These are phyloP conservation scores for Megaptera novaeangliae DNA, from an alignment of 2,113 vertebrate species.

Conservation along the genomic window DNA sequence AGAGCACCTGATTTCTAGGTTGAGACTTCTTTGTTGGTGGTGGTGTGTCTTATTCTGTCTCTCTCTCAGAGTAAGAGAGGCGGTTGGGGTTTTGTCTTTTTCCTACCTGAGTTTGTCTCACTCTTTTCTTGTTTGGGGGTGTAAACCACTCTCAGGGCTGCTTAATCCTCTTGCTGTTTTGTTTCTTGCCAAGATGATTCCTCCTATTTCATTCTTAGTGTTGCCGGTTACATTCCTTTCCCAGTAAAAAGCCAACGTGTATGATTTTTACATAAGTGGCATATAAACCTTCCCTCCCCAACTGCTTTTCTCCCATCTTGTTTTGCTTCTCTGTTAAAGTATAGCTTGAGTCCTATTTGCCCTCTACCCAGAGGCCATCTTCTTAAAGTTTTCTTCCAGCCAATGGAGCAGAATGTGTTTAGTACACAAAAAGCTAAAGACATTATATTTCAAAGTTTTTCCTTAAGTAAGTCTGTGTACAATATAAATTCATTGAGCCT, in stretches of 20 bases:
- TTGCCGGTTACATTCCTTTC: background rate
- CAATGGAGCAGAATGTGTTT: background rate
- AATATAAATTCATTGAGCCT: background rate
- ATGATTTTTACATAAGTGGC: background rate
- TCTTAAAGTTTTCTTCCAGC: background rate
- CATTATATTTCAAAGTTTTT: background rate
- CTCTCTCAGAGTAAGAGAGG: background rate
- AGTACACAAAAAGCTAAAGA: background rate
- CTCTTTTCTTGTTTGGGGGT: background rate
- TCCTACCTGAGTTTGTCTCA: background rate
- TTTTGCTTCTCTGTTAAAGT: background rate
- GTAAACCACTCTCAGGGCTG: background rate
- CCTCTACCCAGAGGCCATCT: background rate
- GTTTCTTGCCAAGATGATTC: background rate
- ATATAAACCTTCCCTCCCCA: background rate
- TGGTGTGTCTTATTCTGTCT: background rate
- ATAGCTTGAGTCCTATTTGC: background rate
- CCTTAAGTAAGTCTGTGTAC: background rate
- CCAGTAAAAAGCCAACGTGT: background rate
- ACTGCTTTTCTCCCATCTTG: background rate
- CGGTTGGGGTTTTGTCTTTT: background rate
- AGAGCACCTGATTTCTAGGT: background rate
- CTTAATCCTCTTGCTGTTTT: background rate
- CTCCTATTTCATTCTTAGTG: background rate
- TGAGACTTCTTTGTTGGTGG: background rate